Conservation (phyloP, 2,797 vertebrate species). For the Anableps anableps region DNA sequence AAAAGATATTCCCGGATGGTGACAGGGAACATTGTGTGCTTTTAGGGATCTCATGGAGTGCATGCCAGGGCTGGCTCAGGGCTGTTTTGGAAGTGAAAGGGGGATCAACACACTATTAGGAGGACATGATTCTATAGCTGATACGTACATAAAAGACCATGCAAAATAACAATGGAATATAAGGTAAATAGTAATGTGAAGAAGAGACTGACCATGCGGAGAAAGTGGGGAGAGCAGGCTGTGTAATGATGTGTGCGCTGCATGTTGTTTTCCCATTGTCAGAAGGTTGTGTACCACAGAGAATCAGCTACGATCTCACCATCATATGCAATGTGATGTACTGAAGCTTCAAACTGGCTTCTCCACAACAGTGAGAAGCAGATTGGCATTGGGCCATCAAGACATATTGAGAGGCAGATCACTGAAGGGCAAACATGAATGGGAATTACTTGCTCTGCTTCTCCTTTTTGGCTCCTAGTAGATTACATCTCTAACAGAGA, state of each 20-base stretch:
- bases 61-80: no score
- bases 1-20: background rate
- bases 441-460: constrained; percentile 33
- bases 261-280: constrained; percentile 55
- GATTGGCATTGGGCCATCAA: constrained; percentile 23
- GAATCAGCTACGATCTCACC: constrained; percentile 48
- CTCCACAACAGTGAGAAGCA: constrained; percentile 36
- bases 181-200: constrained; percentile 17
- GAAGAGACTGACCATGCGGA: constrained; percentile 37
- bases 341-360: constrained; percentile 60
- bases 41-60: background rate
- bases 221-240: constrained; percentile 33
- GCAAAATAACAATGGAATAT: background rate
- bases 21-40: background rate
- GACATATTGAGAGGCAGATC: constrained; percentile 29
- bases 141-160: background rate
- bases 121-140: background rate
- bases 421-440: constrained; percentile 42
- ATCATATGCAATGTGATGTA: constrained; percentile 65
- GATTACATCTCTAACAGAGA: constrained; percentile 26
- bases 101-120: background rate
- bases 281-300: constrained; percentile 56
- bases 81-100: background rate
- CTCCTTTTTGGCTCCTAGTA: constrained; percentile 23
- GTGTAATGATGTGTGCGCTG: constrained; percentile 45